Evolutionary conservation across 2,113 vertebrate species (phyloP).

Genomic region (Pao palembangensis): DNA sequence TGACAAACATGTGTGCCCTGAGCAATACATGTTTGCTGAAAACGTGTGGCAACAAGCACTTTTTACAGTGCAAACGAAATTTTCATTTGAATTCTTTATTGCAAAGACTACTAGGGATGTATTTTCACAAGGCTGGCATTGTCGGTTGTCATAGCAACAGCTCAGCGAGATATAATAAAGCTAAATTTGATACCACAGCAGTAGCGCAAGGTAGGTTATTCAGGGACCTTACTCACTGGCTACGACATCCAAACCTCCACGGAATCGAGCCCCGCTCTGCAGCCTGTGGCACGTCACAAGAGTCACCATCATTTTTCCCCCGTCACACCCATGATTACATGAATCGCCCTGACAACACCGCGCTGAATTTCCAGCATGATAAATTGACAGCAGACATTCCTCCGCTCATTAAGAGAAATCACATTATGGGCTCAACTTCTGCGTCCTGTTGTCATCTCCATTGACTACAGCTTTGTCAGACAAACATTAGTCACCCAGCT

Average conservation of each 20-base stretch:
- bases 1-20: conserved; percentile 12
- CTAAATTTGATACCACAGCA: conserved; percentile 66
- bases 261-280: conserved; percentile 9
- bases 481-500: conserved; percentile 1
- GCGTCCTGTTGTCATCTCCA: not conserved
- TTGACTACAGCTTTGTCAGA: not conserved
- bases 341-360: conserved; percentile 15
- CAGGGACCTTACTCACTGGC: conserved; percentile 21
- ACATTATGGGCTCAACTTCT: not conserved
- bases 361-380: conserved; percentile 3
- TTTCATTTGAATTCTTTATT: conserved; percentile 9
- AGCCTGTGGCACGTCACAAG: not conserved
- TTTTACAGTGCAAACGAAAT: conserved; percentile 3
- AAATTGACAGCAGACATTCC: conserved; percentile 3
- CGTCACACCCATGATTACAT: conserved; percentile 1
- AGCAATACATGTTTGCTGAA: conserved; percentile 16
- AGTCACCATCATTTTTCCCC: conserved; percentile 4
- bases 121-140: conserved; percentile 37
- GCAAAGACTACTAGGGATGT: not conserved
- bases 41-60: conserved; percentile 13
- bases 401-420: conserved; percentile 9
- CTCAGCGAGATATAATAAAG: conserved; percentile 58
- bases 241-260: conserved; percentile 29
- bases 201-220: conserved; percentile 51
- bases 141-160: conserved; percentile 43